phyloP scores from a whole-genome alignment of 1,140 invertebrate genomes.

The Apis florea region DNA sequence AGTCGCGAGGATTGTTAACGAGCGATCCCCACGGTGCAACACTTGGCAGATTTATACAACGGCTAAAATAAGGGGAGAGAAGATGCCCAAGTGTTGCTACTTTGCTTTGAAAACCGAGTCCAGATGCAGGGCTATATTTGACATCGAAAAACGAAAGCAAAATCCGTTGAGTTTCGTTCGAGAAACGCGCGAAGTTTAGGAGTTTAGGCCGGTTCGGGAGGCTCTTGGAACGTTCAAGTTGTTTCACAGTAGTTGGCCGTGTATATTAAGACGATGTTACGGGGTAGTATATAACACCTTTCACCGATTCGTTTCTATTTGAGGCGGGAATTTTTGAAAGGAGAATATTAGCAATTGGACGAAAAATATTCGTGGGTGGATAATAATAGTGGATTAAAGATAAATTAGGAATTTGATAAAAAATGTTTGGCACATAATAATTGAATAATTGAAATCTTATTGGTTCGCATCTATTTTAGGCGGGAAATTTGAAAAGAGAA shows the following conservation, averaged over 20 bases:
- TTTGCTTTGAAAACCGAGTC: conserved; percentile 5
- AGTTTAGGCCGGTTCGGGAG: not conserved
- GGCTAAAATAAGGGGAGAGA: conserved; percentile 38
- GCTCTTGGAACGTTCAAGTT: not conserved
- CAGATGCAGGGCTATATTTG: conserved; percentile 27
- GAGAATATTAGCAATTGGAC: too few relatives aligned
- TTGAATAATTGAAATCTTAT: too few relatives aligned
- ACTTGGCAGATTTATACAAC: conserved; percentile 43
- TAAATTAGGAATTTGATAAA: too few relatives aligned
- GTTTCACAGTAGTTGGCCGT: not conserved
- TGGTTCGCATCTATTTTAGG: too few relatives aligned
- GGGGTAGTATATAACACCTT: not conserved
- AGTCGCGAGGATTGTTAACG: not conserved
- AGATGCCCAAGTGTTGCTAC: not conserved
- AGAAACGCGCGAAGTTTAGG: not conserved
- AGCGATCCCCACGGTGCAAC: not conserved
- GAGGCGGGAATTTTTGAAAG: too few relatives aligned
- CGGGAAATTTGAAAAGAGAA: too few relatives aligned
- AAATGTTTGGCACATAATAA: too few relatives aligned
- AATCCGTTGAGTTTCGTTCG: not conserved
- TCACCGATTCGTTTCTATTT: too few relatives aligned
- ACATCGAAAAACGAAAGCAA: conserved; percentile 20
- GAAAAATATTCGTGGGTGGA: too few relatives aligned
- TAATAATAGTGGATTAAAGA: too few relatives aligned
- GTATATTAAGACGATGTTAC: not conserved